A percentile compares a stretch with the other conserved stretches of the same genome.
These are phyloP conservation scores for Xenus cinereus DNA, from an alignment of 2,113 vertebrate species.

Conservation along the genomic window DNA sequence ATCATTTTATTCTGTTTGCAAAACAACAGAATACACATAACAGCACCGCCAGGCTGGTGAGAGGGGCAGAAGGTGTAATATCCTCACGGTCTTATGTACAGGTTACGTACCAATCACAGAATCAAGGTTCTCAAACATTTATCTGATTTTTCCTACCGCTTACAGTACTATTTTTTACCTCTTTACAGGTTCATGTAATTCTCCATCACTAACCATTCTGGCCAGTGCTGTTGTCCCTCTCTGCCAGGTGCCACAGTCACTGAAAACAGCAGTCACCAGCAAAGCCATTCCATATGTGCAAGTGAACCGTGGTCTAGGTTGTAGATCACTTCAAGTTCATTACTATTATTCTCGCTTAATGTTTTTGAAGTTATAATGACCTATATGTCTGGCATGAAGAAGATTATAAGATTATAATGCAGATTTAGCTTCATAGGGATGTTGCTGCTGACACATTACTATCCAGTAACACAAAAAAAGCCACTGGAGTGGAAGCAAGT, in stretches of 20 bases:
- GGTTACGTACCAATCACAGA: rapidly evolving
- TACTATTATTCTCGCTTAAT: background rate
- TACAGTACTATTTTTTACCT: background rate
- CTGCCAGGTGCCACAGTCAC: background rate
- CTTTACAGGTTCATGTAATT: background rate
- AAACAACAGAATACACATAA: background rate
- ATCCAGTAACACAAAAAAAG: background rate
- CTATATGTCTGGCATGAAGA: background rate
- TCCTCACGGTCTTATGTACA: rapidly evolving
- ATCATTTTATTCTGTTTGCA: background rate
- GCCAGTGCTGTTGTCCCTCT: too few species aligned
- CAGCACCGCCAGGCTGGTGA: background rate
- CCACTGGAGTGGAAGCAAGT: background rate
- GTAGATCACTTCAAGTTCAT: background rate
- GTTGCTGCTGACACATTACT: background rate
- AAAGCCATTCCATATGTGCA: background rate
- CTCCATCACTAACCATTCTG: background rate
- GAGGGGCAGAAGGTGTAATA: background rate
- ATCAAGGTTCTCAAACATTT: background rate
- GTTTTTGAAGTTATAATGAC: background rate
- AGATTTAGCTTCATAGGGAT: background rate
- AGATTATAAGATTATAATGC: background rate
- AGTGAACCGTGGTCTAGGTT: background rate
- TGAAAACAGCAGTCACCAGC: background rate
- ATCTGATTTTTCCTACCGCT: background rate